Base-by-base conservation (phyloP, 2,888 invertebrate genomes). In the Nebria salina region DNA sequence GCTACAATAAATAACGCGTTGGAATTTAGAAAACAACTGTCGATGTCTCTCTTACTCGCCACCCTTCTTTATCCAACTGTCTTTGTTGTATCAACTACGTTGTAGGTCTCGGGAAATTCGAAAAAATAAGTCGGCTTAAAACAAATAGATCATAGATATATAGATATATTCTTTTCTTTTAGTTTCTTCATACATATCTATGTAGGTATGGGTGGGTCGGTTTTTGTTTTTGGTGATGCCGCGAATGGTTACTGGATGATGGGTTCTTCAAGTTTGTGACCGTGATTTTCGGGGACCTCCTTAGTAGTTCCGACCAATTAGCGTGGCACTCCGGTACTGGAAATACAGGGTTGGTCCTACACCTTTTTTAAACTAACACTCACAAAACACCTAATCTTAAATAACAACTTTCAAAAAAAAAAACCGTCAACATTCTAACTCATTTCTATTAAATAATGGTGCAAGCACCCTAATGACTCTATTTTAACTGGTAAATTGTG, bases 61-160 rank as follows among this genome's bases (percentile, higher is more conserved):
- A 34, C 34, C 41, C 41, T 26, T 41, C 26, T 34, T 41, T 41
- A n/a, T 72, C 72, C 34, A 26, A n/a, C 7, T 26, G n/a, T 66
- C 66, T 66, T 34, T 70, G 11, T 70, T 34, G 25, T 13, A 26
- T 26, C 82, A 83, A 83, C 83, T 83, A 78, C 82, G 83, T 76
- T 86, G 87, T 87, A 87, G 88, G 88, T 88, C 87, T 87, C 86
- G 85, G 84, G 84, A 84, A 84, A 83, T 84, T 83, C 72, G 73
- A 83, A 85, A 85, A 84, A 85, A 85, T 85, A 85, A 84, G 85
- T 85, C 87, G 80, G 80, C 75, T 73, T 79, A 80, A 80, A 80
- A 75, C 80, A 80, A 80, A 80, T 80, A 80, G 80, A 80, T 80
- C 80, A 80, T 80, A 80, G 80, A 80, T 80, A 80, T 80, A 75